Evolutionary conservation across 2,888 invertebrate species (phyloP), one percentile per base, ranked within the genome.

Genomic region (Rhimphoctona megacephalus): DNA sequence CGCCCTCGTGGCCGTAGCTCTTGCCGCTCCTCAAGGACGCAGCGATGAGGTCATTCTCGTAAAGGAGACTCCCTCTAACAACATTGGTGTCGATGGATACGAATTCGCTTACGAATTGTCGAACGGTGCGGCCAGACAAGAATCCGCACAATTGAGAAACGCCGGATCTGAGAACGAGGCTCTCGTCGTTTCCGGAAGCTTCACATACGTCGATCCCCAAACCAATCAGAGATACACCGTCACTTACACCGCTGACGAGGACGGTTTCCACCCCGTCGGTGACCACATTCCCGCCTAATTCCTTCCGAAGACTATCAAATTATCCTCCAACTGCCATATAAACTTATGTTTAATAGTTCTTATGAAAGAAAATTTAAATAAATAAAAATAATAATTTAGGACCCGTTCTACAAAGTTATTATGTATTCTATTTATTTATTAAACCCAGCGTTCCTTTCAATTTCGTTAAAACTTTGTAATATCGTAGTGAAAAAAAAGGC

Each of bases 61-160:
- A 0, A 91, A 90, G 33, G 91, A 93, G 43, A 89, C 88, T 0
- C 91, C 88, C 4, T 88, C 85, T 2, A 89, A 93, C 86, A 93
- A 93, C 88, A 92, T 91, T 43, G 93, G 93, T 1, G 11, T 93
- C 19, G 92, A 88, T 30, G 88, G 88, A 30, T 93, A 93, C 88
- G 82, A 86, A 9, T 93, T 83, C 72, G 90, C 49, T 14, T 93
- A 91, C 73, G 90, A 91, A 70, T 87, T 92, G n/a, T 91, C 91
- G 19, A 89, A 92, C 77, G 93, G 91, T 9, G 88, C 90, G 46
- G 69, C 78, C 3, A 88, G 86, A 52, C 82, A 92, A 25, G 92
- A 93, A 84, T 36, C 83, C 6, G 93, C 91, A 2, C 85, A 92
- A 78, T 36, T 92, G 67, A 81, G 87, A 25, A 91, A 90, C 84